phyloP scores from a whole-genome alignment of 2,113 vertebrate species.

The mouse (Mus musculus) region DNA sequence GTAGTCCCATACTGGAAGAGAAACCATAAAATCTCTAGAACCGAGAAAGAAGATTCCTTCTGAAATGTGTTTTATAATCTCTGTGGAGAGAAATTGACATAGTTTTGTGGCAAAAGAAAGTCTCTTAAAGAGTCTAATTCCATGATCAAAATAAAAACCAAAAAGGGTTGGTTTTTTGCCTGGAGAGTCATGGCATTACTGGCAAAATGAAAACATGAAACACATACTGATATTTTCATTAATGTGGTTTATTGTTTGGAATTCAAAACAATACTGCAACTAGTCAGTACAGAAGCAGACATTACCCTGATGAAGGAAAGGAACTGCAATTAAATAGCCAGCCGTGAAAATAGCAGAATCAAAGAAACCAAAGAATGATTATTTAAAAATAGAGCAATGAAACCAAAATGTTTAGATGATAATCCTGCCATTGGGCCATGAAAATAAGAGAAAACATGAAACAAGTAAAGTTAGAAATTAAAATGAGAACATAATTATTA shows the following conservation, averaged over 20 bases:
- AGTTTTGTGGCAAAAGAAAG: not conserved
- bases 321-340: not conserved
- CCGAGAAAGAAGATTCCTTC: too few species aligned
- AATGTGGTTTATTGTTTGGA: not conserved
- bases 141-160: not conserved
- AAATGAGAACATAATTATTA: too few species aligned
- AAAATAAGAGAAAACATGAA: too few species aligned
- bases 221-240: not conserved
- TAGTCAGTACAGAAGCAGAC: not conserved
- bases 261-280: not conserved
- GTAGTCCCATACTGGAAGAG: too few species aligned
- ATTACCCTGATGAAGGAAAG: not conserved
- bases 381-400: too few species aligned
- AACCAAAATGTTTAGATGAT: too few species aligned
- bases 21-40: not conserved
- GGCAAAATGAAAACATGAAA: not conserved
- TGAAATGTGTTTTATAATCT: not conserved
- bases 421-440: too few species aligned
- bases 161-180: too few species aligned
- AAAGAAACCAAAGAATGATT: too few species aligned
- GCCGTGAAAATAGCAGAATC: too few species aligned
- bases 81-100: rapidly evolving
- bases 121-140: not conserved
- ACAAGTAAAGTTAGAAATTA: too few species aligned
- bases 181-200: not conserved